phyloP scores from a whole-genome alignment of 2,888 invertebrate genomes.

The Podotricha telesiphe region DNA sequence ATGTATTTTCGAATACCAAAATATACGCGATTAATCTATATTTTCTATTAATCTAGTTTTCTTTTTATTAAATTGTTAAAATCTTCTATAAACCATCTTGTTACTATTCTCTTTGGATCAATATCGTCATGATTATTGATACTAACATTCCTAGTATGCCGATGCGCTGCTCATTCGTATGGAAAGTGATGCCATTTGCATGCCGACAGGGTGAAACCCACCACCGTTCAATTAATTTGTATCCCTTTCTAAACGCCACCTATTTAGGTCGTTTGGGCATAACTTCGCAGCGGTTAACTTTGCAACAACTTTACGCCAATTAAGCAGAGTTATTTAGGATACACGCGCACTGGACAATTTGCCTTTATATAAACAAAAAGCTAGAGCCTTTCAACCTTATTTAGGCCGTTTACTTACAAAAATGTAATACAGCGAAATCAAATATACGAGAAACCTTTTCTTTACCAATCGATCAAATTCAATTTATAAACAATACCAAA shows the following conservation, averaged over 20 bases:
- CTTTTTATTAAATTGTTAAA: too few species aligned
- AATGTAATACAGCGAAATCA: not conserved
- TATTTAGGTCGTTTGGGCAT: conserved; percentile 33
- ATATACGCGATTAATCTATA: too few species aligned
- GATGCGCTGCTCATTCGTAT: conserved; percentile 22
- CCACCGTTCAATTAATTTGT: conserved; percentile 34
- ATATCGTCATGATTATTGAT: conserved; percentile 7
- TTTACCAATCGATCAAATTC: conserved; percentile 15
- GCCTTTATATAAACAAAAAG: conserved; percentile 5
- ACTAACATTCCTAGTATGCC: conserved; percentile 18
- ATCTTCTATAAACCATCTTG: not conserved
- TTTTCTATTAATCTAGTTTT: too few species aligned
- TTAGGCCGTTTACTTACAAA: not conserved
- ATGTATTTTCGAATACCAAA: too few species aligned
- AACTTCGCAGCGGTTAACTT: conserved; percentile 31
- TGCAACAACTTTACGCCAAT: conserved; percentile 29
- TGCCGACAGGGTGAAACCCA: conserved; percentile 23
- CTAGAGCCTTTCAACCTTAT: not conserved
- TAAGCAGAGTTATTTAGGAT: conserved; percentile 15
- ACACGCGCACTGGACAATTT: not conserved
- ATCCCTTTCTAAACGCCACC: conserved; percentile 29
- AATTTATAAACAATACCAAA: conserved; percentile 17
- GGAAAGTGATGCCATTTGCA: conserved; percentile 30
- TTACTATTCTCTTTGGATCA: not conserved
- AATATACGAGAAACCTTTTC: not conserved